Evolutionary conservation across 2,113 vertebrate genomes (phyloP).

Genomic region (Acanthochromis polyacanthus): DNA sequence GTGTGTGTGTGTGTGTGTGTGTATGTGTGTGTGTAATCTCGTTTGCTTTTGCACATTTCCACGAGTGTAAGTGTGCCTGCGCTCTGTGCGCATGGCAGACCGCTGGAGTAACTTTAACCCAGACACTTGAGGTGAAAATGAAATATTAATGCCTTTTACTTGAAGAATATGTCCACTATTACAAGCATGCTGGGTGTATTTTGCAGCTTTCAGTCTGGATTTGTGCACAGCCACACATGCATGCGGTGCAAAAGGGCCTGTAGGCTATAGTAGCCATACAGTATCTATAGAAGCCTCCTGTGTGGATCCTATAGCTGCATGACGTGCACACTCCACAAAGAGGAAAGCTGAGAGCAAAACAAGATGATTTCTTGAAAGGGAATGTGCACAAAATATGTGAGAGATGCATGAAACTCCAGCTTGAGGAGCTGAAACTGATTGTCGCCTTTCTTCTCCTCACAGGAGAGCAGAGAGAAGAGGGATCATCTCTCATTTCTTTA

Average conservation of each 20-base stretch:
- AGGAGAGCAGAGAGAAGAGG: constrained; percentile 77
- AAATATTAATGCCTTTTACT: constrained; percentile 16
- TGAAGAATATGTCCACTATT: background rate
- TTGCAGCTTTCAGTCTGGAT: background rate
- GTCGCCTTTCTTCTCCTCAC: constrained; percentile 30
- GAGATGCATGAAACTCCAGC: background rate
- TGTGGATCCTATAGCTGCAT: constrained; percentile 53
- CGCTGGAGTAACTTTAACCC: constrained; percentile 58
- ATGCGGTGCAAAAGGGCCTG: constrained; percentile 60
- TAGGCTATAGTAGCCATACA: constrained; percentile 59
- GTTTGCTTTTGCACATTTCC: constrained; percentile 33
- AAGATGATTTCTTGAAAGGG: constrained; percentile 15
- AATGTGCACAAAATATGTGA: constrained; percentile 16
- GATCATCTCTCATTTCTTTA: constrained; percentile 65
- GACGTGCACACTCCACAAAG: constrained; percentile 38
- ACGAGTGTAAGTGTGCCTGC: constrained; percentile 31
- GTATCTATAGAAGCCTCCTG: constrained; percentile 54
- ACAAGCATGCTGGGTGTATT: background rate
- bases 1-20: no score
- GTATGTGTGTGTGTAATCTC: background rate
- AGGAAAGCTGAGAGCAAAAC: constrained; percentile 12
- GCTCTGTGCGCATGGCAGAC: constrained; percentile 42
- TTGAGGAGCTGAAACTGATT: no score
- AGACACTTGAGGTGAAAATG: constrained; percentile 31
- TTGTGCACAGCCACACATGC: constrained; percentile 29